Evolutionary conservation across 2,888 invertebrate species (phyloP), one percentile per base, ranked within the genome.

Genomic region (Notodonta dromedarius): DNA sequence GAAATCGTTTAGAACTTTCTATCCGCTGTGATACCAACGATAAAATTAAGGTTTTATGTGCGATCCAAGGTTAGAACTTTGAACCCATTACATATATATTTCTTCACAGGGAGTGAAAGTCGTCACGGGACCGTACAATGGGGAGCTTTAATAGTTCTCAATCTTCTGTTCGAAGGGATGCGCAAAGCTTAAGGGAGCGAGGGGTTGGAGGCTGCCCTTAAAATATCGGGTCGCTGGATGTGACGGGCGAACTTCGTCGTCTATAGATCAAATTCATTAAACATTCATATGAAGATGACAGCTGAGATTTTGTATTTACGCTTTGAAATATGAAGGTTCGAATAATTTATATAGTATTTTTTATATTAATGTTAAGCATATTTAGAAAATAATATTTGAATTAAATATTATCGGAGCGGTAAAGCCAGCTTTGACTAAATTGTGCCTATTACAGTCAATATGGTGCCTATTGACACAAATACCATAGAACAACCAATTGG

Each of bases 131-230:
- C 79, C 80, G 77, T 78, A 67, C 67, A 73, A 81, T 77, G 76
- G 72, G 65, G 70, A 71, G 69, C 76, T 78, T 83, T 84, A 85
- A 86, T 86, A 84, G 84, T 84, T 82, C 78, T 77, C 83, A 84
- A 85, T 85, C 83, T 86, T 82, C 79, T 70, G 71, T 77, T 74
- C 70, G 77, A 69, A 80, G 74, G 72, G 74, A 67, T 68, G 77
- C 73, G 76, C 73, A 83, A 86, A 83, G 79, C 84, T 83, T 70
- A 39, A 64, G 82, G 79, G 80, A 81, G 65, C 68, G 53, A 59
- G 58, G 61, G 64, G 60, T 63, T 64, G 69, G 67, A 67, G 62
- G 55, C 63, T 69, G 65, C 62, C 63, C 66, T 69, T 74, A 70
- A 76, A 76, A 79, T 76, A 72, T 75, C 65, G 63, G 56, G 52